Evolutionary conservation across 2,888 invertebrate genomes (phyloP).

Genomic region (Philonicus albiceps): DNA sequence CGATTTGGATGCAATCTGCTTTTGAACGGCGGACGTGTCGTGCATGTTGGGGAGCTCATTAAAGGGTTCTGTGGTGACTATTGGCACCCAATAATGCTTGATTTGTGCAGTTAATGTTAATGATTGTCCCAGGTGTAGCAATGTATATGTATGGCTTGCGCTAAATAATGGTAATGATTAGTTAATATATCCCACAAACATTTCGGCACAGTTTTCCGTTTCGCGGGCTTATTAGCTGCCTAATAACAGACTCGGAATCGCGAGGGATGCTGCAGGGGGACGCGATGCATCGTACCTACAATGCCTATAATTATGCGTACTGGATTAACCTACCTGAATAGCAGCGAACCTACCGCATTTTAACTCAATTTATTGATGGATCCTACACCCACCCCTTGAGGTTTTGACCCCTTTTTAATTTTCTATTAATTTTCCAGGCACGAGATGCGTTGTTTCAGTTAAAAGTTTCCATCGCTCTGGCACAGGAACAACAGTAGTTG

Average conservation of each 20-base stretch:
- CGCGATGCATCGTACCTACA: not conserved
- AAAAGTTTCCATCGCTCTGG: not conserved
- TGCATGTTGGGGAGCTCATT: not conserved
- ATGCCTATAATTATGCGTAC: not conserved
- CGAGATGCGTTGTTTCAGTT: not conserved
- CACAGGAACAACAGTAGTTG: not conserved
- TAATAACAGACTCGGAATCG: not conserved
- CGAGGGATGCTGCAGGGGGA: not conserved
- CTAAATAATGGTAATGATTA: conserved; percentile 15
- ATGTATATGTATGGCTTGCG: not conserved
- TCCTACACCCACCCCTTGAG: not conserved
- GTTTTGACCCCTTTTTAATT: not conserved
- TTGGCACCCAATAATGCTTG: not conserved
- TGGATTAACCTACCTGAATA: not conserved
- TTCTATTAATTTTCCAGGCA: not conserved
- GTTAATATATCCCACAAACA: conserved; percentile 13
- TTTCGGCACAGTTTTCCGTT: not conserved
- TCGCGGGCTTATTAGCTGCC: not conserved
- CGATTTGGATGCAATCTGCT: not conserved
- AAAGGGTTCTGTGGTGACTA: not conserved
- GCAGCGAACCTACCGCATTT: not conserved
- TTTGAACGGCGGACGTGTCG: not conserved
- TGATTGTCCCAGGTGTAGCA: not conserved
- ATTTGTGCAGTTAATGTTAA: not conserved
- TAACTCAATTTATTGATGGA: conserved; percentile 18